phyloP scores from a whole-genome alignment of 2,113 vertebrate genomes.

The Capreolus pygargus region DNA sequence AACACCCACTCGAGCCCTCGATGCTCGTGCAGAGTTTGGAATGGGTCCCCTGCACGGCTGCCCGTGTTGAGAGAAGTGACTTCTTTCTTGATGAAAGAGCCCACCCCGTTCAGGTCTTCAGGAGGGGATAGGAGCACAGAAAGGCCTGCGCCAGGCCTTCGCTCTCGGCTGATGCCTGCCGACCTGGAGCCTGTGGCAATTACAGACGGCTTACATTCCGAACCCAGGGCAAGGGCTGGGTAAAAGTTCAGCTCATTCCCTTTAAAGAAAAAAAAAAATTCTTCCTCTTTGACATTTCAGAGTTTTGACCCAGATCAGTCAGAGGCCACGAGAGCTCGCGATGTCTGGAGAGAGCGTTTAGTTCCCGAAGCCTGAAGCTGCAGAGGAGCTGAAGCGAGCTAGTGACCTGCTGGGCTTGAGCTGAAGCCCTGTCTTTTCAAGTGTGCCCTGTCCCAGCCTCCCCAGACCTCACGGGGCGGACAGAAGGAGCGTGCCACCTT shows the following conservation, averaged over 20 bases:
- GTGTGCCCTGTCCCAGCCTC: neutral
- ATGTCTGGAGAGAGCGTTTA: neutral
- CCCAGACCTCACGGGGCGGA: neutral
- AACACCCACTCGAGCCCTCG: neutral
- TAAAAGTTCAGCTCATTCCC: slow-evolving; percentile 63
- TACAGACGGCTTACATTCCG: slow-evolving; percentile 40
- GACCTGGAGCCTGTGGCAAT: neutral
- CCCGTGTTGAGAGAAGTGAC: neutral
- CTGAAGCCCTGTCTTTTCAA: slow-evolving; percentile 27
- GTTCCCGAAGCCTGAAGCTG: neutral
- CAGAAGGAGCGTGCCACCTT: slow-evolving; percentile 29
- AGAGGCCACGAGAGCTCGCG: slow-evolving; percentile 2
- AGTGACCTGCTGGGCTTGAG: neutral
- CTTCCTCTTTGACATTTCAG: slow-evolving; percentile 37
- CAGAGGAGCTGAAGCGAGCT: neutral
- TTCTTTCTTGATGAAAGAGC: neutral
- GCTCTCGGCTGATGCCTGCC: neutral
- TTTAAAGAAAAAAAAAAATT: slow-evolving; percentile 44
- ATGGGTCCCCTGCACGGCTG: neutral
- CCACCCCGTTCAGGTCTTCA: neutral
- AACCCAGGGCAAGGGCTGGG: neutral
- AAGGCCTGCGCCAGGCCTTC: neutral
- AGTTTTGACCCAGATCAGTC: slow-evolving; percentile 62
- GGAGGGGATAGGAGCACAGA: neutral
- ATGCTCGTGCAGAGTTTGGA: neutral